These are phyloP conservation scores for Cataglyphis altisquamis DNA, from an alignment of 2,888 invertebrate species.

Conservation along the genomic window DNA sequence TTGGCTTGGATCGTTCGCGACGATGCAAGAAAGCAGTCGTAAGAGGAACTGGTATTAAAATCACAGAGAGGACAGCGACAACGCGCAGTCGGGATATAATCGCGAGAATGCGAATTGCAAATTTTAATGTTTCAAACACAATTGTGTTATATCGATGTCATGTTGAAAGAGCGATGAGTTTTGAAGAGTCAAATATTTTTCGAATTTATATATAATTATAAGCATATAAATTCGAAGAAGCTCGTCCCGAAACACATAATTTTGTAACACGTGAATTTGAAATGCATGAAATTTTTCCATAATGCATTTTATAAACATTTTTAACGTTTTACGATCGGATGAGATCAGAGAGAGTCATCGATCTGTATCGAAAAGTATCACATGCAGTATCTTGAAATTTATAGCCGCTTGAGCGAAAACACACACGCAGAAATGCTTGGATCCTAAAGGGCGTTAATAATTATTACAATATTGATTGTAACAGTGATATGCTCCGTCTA, in stretches of 20 bases:
- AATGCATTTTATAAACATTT: constrained; percentile 1
- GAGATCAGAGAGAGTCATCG: background rate
- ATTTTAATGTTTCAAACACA: background rate
- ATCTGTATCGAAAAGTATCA: constrained; percentile 2
- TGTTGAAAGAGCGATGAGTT: constrained; percentile 5
- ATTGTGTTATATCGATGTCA: background rate
- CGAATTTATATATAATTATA: background rate
- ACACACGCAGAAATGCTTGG: constrained; percentile 4
- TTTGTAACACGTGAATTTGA: background rate
- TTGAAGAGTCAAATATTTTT: background rate
- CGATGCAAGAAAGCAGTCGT: background rate
- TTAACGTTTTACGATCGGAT: background rate
- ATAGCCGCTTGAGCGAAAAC: background rate
- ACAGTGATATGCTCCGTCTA: constrained; percentile 61
- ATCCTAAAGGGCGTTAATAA: constrained; percentile 5
- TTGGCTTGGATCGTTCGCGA: constrained; percentile 25
- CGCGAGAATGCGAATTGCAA: background rate
- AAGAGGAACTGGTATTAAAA: constrained; percentile 18
- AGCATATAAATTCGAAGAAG: background rate
- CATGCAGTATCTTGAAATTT: constrained; percentile 16
- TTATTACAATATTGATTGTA: constrained; percentile 54
- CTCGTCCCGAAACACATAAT: background rate
- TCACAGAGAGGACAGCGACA: constrained; percentile 9
- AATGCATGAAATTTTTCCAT: background rate
- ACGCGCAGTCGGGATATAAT: constrained; percentile 8